Evolutionary conservation across 2,113 vertebrate species (phyloP), one percentile per base, ranked within the genome.

Genomic region (Hippocampus zosterae): DNA sequence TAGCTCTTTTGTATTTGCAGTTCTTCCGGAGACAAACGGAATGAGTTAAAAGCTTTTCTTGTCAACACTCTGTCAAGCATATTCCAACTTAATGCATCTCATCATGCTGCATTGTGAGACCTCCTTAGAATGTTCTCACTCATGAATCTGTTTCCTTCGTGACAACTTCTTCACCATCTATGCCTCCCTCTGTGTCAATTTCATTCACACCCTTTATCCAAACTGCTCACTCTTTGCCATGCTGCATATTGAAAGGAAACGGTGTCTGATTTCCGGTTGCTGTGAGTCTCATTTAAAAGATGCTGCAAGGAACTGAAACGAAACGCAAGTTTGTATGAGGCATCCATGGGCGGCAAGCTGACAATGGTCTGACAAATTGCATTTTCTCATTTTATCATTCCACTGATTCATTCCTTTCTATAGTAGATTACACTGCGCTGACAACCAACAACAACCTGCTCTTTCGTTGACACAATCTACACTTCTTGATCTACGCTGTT

Each of bases 361-460:
- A 88, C 77, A 74, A 83, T 69, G 75, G 71, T 70, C 81, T 81
- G 73, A 86, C 81, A 86, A 90, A 88, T 88, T 85, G 53, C 70
- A 48, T 86, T 87, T 85, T 86, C 79, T 74, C 74, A 87, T 87
- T 86, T 84, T 86, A 3, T 82, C 76, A 82, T 79, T 84, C 71
- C 40, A 37, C 64, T 82, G 80, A 86, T 87, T 84, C 85, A 78
- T 88, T 82, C 76, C 67, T 85, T 77, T 52, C 65, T 70, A 18
- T 57, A n/a, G 11, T 11, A 13, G 15, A 25, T 33, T 8, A 4
- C 23, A 15, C 74, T 65, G 67, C 74, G 57, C 65, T 65, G 69
- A 60, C 71, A 73, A 66, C 67, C 81, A 67, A 66, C 67, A 48
- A 18, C 70, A 67, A 11, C 57, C 67, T 23, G 12, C 65, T 27